Percentiles rank a stretch among this genome's conserved stretches.
phyloP scores from a whole-genome alignment of 2,888 invertebrate genomes.

The Melanophora roralis region DNA sequence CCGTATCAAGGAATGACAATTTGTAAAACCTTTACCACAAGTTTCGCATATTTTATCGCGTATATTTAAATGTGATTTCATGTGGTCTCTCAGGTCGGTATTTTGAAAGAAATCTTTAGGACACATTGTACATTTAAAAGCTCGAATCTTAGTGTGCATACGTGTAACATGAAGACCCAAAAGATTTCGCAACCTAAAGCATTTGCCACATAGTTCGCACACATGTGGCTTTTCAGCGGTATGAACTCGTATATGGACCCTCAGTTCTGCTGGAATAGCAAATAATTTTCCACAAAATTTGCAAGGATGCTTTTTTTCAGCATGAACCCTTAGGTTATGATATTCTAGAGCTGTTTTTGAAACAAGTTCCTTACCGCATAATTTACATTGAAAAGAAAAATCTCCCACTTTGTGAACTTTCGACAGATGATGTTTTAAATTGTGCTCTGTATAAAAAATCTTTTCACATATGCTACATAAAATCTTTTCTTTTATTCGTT shows the following conservation, averaged over 20 bases:
- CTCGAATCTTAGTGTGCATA: conserved; percentile 61
- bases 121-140: conserved; percentile 65
- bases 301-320: conserved; percentile 68
- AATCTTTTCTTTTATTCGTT: conserved; percentile 64
- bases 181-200: conserved; percentile 67
- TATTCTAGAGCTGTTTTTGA: conserved; percentile 64
- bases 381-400: conserved; percentile 68
- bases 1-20: conserved; percentile 70
- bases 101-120: conserved; percentile 69
- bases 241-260: conserved; percentile 66
- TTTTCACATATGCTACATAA: conserved; percentile 68
- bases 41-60: conserved; percentile 71
- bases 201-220: conserved; percentile 71
- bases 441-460: conserved; percentile 65
- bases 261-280: conserved; percentile 68
- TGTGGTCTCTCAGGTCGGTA: conserved; percentile 69
- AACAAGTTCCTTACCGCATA: conserved; percentile 68
- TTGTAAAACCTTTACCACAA: conserved; percentile 72
- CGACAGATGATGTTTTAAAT: conserved; percentile 67
- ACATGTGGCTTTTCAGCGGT: conserved; percentile 69
- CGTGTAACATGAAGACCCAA: conserved; percentile 66
- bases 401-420: conserved; percentile 70
- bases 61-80: conserved; percentile 72
- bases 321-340: conserved; percentile 68
- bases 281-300: conserved; percentile 67